phyloP scores from a whole-genome alignment of 2,797 vertebrate genomes.

The Coendou prehensilis region DNA sequence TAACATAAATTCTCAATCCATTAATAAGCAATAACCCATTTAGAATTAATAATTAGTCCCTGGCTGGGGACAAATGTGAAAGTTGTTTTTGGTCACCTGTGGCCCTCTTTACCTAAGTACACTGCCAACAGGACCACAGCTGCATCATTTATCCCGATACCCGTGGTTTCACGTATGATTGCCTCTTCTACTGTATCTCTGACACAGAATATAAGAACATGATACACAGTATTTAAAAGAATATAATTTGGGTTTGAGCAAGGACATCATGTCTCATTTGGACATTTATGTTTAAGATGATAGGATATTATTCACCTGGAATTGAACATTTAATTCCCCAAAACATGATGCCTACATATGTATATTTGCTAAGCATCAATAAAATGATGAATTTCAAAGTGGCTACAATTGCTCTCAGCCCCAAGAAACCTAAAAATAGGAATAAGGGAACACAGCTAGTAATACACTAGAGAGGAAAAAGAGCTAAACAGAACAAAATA shows the following conservation, averaged over 20 bases:
- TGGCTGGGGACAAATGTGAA: neutral
- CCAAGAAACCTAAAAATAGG: neutral
- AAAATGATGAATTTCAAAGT: neutral
- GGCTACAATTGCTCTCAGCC: neutral
- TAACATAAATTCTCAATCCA: neutral
- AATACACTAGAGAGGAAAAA: neutral
- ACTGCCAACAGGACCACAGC: neutral
- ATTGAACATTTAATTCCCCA: neutral
- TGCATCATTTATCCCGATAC: neutral
- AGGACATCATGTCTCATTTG: neutral
- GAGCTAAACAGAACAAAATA: neutral
- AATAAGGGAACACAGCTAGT: neutral
- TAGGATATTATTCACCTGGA: neutral
- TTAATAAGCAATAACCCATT: neutral
- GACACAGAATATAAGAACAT: neutral
- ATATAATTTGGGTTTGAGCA: neutral
- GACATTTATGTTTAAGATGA: neutral
- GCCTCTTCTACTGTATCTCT: neutral
- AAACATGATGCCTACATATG: neutral
- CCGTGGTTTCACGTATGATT: neutral
- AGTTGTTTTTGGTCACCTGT: neutral
- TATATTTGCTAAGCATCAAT: neutral
- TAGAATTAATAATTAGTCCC: neutral
- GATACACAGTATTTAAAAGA: neutral
- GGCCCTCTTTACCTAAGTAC: neutral